A percentile compares a stretch with the other conserved stretches of the same genome.
Evolutionary conservation across 1,140 invertebrate species (phyloP).

Genomic region (Odontomachus brunneus): DNA sequence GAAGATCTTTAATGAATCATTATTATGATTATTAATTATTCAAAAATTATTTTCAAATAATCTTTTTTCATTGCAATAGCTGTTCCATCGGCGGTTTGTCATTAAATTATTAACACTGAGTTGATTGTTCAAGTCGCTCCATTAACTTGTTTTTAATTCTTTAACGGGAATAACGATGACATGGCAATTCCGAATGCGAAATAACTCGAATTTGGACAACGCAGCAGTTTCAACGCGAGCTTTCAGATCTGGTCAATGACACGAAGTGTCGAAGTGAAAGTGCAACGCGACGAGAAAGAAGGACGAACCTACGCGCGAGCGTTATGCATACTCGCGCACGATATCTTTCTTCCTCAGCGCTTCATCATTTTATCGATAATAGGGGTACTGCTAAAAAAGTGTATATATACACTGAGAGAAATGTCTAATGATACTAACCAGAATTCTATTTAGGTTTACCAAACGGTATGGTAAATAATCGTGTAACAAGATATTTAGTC

Average conservation of each 20-base stretch:
- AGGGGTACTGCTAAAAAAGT: not conserved
- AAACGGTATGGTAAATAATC: no score
- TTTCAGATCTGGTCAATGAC: conserved; percentile 70
- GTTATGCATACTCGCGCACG: not conserved
- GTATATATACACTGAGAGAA: no score
- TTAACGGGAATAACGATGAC: no score
- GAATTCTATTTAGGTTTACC: no score
- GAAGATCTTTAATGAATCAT: no score
- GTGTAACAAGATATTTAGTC: no score
- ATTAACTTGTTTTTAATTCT: conserved; percentile 8
- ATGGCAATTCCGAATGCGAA: not conserved
- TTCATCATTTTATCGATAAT: conserved; percentile 29
- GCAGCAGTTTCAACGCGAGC: conserved; percentile 40
- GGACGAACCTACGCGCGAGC: conserved; percentile 64
- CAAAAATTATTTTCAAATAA: not conserved
- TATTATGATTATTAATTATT: no score
- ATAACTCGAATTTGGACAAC: conserved; percentile 45
- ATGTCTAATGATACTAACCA: no score
- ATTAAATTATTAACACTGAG: not conserved
- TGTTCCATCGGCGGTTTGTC: not conserved
- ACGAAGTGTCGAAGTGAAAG: conserved; percentile 71
- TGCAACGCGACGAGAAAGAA: conserved; percentile 68
- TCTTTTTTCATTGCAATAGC: not conserved
- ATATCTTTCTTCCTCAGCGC: conserved; percentile 1
- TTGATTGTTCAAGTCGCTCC: not conserved